Base-by-base conservation (phyloP, 2,113 vertebrate species). In the Ceyx cyanopectus region DNA sequence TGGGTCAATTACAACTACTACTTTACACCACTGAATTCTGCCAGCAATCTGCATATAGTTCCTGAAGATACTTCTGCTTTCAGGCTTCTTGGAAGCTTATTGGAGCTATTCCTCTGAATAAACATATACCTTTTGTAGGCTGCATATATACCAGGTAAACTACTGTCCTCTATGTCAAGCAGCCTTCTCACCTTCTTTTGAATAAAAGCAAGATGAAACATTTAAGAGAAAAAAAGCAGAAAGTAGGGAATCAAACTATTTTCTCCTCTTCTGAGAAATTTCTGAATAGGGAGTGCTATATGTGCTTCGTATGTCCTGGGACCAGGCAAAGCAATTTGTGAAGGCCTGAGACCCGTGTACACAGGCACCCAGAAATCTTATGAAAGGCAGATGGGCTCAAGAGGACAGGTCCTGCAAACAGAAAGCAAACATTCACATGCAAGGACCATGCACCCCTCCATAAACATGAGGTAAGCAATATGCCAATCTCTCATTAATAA, bases 1-100 rank as follows among this genome's bases (percentile, higher is more conserved):
- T 43, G 85, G 68, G 90, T 95, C 92, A 93, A 94, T 92, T 93
- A 92, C 73, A 96, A 92, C 82, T 96, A 94, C 95, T 97, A 77
- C 90, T 97, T 97, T 94, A 95, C 90, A 93, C 78, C 94, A 90
- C 66, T 97, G 92, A 96, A 96, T 97, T 97, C 91, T 97, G 94
- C 96, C 97, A 97, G 95, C 95, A 98, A 96, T 96, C 92, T 96
- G 85, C 90, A 96, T 93, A 89, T 94, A 74, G 14, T 93, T 97
- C 81, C 92, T 96, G 79, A 97, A 97, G 95, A 96, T 97, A 96
- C 96, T 98, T 97, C 95, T 95, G 73, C 84, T 97, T 97, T 95
- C 63, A 90, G 96, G 74, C 91, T 95, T 96, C 94, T 95, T 94
- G 95, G 95, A 97, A 96, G 81, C 88, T 95, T 37, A 82, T 2